Percentiles rank a stretch among this genome's conserved stretches.
These are phyloP conservation scores for Drosophila longiperda DNA, from an alignment of 2,888 invertebrate species.

Conservation along the genomic window DNA sequence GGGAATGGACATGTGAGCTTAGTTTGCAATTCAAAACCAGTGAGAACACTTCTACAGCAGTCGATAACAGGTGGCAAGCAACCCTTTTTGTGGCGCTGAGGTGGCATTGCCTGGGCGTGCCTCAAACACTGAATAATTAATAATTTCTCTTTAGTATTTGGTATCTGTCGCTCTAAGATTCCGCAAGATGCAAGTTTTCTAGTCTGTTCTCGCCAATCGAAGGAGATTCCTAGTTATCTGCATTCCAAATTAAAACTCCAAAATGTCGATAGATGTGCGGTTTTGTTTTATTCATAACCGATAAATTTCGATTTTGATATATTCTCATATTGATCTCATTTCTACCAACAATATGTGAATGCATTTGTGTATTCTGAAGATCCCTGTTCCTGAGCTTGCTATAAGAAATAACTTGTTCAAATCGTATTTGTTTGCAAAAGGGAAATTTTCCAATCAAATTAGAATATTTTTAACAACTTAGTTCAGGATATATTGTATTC, in stretches of 20 bases:
- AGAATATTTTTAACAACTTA: no score
- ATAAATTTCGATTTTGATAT: no score
- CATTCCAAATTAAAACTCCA: neutral
- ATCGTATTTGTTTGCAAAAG: no score
- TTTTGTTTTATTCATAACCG: no score
- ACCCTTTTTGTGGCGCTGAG: neutral
- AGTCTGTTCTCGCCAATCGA: neutral
- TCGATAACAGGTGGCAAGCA: neutral
- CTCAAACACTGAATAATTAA: neutral
- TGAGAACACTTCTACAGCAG: neutral
- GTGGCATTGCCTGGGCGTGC: neutral
- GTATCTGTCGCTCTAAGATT: neutral
- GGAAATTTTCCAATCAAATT: no score
- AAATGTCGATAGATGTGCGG: neutral
- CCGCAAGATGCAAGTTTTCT: neutral
- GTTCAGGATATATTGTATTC: no score
- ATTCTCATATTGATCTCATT: no score
- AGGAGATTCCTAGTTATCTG: neutral
- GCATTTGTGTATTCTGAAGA: no score
- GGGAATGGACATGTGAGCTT: constrained; percentile 2
- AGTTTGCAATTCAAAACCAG: neutral
- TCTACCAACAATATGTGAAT: no score
- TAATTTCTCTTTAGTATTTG: neutral
- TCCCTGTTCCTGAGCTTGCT: no score
- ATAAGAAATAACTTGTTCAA: no score